Percentiles rank a stretch among this genome's conserved stretches.
Evolutionary conservation across 2,113 vertebrate genomes (phyloP).

Genomic region (Orientallactaga bullata): DNA sequence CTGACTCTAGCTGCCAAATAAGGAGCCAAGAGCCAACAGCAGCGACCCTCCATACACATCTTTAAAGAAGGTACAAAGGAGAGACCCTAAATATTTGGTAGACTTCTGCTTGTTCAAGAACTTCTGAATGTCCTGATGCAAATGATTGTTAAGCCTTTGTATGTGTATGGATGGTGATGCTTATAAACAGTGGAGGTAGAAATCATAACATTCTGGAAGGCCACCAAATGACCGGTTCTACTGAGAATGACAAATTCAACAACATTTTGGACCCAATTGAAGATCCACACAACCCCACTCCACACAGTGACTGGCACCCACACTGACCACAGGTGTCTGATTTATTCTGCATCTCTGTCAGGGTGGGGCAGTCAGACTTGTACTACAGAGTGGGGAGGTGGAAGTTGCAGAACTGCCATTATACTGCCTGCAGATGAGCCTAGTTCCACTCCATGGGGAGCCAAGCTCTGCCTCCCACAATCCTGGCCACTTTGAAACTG

Average conservation of each 20-base stretch:
- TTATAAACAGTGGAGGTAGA: background rate
- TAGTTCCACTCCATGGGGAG: background rate
- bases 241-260: background rate
- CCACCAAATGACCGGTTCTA: no score
- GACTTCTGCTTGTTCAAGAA: background rate
- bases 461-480: background rate
- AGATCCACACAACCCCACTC: background rate
- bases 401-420: background rate
- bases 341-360: background rate
- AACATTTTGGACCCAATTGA: background rate
- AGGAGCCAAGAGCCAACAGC: background rate
- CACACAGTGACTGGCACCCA: background rate
- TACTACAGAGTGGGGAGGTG: background rate
- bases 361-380: background rate
- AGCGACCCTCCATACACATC: background rate
- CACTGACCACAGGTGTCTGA: background rate
- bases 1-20: background rate
- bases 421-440: background rate
- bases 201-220: background rate
- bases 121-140: background rate
- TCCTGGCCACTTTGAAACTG: background rate
- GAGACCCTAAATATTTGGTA: background rate
- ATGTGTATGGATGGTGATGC: background rate
- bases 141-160: background rate
- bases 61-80: background rate